Base-by-base conservation (phyloP, 1,140 invertebrate species). In the Delia radicum region DNA sequence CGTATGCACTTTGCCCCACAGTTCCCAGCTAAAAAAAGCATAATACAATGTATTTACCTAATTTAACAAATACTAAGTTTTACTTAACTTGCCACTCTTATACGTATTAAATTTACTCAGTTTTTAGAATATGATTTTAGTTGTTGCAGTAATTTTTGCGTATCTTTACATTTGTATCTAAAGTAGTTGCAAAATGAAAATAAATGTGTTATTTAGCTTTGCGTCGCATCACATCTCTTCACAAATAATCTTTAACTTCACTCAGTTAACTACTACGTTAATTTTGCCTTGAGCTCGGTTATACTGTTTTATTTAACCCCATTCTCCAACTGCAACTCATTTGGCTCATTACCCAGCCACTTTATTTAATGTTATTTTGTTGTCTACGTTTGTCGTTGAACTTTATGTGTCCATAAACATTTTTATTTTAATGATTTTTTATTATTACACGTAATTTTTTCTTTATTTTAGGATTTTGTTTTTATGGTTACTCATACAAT, bases 341-440 rank as follows among this genome's bases (percentile, higher is more conserved):
- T 55, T 55, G n/a, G 18, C 48, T 55, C 48, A 55, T 55, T 55
- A 55, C 48, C 48, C n/a, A 55, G 48, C 21, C 48, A 55, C 48
- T 55, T 55, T 55, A 55, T 5, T n/a, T 18, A 21, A 55, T 7
- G 10, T 3, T 13, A 42, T 42, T 42, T 21, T 55, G 48, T 55
- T 55, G 48, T 55, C 8, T 18, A 55, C 48, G 18, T 37, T 69
- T 69, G 65, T 69, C 65, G 65, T 69, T 69, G 29, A 69, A 33
- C 65, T 69, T 69, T 69, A 69, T 69, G 65, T 69, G 65, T 37
- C 65, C 72, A 73, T 73, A 73, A 73, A 73, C 48, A 73, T 61
- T 73, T 69, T 73, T 55, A 73, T 73, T 73, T 73, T 73, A 73
- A 73, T 73, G 72, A 73, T 55, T 73, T 73, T 73, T 73, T 73